Evolutionary conservation across 2,797 vertebrate genomes (phyloP).

Genomic region (Argentina silus): DNA sequence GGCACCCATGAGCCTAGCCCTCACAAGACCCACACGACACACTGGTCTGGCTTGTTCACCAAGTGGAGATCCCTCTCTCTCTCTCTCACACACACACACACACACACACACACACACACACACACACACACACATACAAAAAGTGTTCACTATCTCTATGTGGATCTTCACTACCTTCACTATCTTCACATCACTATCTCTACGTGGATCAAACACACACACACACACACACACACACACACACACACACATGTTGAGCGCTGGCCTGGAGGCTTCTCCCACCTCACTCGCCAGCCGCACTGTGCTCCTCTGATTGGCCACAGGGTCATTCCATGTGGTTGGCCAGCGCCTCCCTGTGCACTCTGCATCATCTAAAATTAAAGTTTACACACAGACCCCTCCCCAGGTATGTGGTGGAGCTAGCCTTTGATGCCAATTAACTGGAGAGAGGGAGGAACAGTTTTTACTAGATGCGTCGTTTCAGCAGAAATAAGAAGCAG

Average conservation of each 20-base stretch:
- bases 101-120: slow-evolving; percentile 13
- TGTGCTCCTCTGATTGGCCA: slow-evolving; percentile 30
- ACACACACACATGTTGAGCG: slow-evolving; percentile 35
- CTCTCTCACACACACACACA: not conserved
- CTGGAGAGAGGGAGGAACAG: slow-evolving; percentile 21
- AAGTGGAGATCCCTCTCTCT: no score
- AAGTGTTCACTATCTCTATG: no score
- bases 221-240: slow-evolving; percentile 18
- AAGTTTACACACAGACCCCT: slow-evolving; percentile 14
- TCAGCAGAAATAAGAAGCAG: slow-evolving; percentile 52
- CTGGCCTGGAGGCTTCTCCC: slow-evolving; percentile 36
- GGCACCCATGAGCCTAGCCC: no score
- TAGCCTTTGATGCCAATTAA: slow-evolving; percentile 59
- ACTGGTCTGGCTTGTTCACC: no score
- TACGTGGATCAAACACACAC: not conserved
- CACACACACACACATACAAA: no score
- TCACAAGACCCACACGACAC: no score
- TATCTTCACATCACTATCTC: no score
- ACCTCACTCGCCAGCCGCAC: slow-evolving; percentile 45
- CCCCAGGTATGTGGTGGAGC: slow-evolving; percentile 44
- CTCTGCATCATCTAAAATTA: slow-evolving; percentile 32
- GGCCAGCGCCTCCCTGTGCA: slow-evolving; percentile 31
- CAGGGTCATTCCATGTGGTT: slow-evolving; percentile 43
- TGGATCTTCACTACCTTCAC: no score
- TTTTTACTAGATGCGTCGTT: slow-evolving; percentile 47